Base-by-base conservation (phyloP, 2,797 vertebrate species). In the Centropyge bicolor region DNA sequence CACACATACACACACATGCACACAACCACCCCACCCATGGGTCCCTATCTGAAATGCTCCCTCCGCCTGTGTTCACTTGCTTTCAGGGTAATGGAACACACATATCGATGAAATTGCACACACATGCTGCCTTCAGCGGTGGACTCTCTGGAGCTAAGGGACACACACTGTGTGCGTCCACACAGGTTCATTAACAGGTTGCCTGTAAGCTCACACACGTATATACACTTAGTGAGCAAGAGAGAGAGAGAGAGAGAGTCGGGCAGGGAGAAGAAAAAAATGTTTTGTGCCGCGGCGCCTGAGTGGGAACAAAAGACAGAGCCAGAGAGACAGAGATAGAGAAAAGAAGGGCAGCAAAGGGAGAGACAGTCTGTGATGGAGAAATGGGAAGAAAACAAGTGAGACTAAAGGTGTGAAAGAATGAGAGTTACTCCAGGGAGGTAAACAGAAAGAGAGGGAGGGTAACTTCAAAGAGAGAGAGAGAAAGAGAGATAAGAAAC, bases 261-360 rank as follows among this genome's bases (percentile, higher is more conserved):
- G 27, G 27, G 13, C 6, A n/a, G 20, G 22, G 55, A 7, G 62
- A 54, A 22, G 63, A 56, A 74, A 80, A 80, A 71, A 64, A 62
- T n/a, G 62, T 75, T 80, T 74, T 70, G 67, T 66, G 72, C 68
- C 41, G 81, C 48, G 3, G 55, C 69, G n/a, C n/a, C n/a, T 88
- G 82, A 88, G 83, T 81, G 74, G 81, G 79, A 89, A 81, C 88
- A 88, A 82, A 80, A 90, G 79, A 81, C 83, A 88, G 73, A 85
- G 73, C 54, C 45, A 76, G 81, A 89, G 78, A 74, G 55, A 76
- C 14, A 17, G 70, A 81, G 65, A 76, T 51, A 46, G 80, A 82
- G 70, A 82, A 73, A 86, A 76, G 76, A 82, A 82, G 75, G 76
- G 74, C 70, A 75, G 49, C 70, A 43, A 38, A 59, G 54, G 73